Conservation (phyloP, 2,113 vertebrate genomes). For the Microtus montanus region DNA sequence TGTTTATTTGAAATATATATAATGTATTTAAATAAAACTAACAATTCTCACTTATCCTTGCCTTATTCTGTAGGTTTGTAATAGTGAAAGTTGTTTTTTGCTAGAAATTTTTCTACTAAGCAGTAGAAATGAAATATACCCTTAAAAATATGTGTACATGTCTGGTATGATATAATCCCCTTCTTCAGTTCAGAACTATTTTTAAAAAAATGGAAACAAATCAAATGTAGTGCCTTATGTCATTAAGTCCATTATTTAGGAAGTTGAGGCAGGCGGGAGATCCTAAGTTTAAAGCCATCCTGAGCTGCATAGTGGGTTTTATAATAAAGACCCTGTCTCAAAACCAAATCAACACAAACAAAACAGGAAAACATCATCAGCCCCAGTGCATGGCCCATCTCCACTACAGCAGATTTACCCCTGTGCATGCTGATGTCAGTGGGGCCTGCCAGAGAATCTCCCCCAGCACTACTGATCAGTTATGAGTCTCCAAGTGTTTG, state of each 20-base stretch:
- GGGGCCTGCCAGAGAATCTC: not conserved
- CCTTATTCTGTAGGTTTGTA: not conserved
- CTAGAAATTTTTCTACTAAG: not conserved
- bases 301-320: not conserved
- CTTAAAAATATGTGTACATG: not conserved
- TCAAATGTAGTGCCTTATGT: not conserved
- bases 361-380: not conserved
- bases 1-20: not conserved
- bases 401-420: not conserved
- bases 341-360: not conserved
- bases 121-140: constrained; percentile 2
- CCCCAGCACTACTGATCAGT: too few relatives aligned
- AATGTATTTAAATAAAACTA: not conserved
- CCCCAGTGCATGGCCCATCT: accelerated
- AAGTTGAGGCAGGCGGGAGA: not conserved
- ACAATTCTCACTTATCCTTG: not conserved
- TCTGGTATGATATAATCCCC: not conserved
- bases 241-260: too few relatives aligned
- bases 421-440: not conserved
- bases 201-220: not conserved
- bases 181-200: not conserved
- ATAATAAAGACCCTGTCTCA: not conserved
- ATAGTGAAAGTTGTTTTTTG: not conserved
- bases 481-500: too few relatives aligned
- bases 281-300: not conserved